Conservation (phyloP, 2,797 vertebrate species). For the Sitta carolinensis region DNA sequence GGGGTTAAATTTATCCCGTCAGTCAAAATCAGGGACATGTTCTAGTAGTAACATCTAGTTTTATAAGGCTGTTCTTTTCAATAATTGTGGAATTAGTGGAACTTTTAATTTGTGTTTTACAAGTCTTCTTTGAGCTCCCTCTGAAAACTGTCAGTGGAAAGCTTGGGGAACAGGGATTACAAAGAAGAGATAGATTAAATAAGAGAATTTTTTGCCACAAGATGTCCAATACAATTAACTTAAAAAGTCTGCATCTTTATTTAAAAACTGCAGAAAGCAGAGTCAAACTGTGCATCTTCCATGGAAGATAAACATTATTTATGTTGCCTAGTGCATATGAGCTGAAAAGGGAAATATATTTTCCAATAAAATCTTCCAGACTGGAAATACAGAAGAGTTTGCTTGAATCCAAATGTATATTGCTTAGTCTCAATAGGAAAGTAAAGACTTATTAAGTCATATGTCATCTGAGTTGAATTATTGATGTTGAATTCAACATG, state of each 20-base stretch:
- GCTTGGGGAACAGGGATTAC: neutral
- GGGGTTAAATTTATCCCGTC: neutral
- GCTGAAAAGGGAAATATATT: slow-evolving; percentile 16
- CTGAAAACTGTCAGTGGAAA: neutral
- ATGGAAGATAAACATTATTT: neutral
- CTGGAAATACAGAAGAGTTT: slow-evolving; percentile 37
- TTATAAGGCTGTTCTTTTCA: neutral
- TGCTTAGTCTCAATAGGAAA: slow-evolving; percentile 17
- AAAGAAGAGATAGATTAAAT: neutral
- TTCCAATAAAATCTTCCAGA: slow-evolving; percentile 29
- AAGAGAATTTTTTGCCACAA: neutral
- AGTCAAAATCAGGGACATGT: neutral
- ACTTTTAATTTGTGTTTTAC: neutral
- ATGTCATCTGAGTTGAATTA: slow-evolving; percentile 13
- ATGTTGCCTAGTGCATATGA: neutral
- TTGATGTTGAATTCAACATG: slow-evolving; percentile 12
- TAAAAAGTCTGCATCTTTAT: neutral
- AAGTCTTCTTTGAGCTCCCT: neutral
- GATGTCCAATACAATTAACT: neutral
- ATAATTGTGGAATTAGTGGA: neutral
- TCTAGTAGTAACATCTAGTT: neutral
- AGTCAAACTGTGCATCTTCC: neutral
- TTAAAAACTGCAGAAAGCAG: neutral
- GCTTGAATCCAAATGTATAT: slow-evolving; percentile 33
- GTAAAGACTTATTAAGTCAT: slow-evolving; percentile 14